Percentiles rank a stretch among this genome's conserved stretches.
These are phyloP conservation scores for Oreotrochilus melanogaster DNA, from an alignment of 2,113 vertebrate genomes.

Conservation along the genomic window DNA sequence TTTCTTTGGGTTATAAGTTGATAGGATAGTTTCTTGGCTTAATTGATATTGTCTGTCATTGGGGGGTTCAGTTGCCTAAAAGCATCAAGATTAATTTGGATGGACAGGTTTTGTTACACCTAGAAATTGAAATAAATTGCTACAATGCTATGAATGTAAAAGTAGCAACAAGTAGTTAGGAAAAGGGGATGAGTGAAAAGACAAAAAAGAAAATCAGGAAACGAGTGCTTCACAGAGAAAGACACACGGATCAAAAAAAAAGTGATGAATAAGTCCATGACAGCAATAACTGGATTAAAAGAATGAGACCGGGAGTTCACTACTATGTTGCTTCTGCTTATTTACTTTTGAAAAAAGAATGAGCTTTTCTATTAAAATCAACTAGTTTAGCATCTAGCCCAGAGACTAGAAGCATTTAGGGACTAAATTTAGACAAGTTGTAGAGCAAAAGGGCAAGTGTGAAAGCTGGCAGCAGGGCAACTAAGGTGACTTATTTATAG, in stretches of 20 bases:
- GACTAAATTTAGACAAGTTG: neutral
- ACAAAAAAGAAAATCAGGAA: neutral
- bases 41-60: slow-evolving; percentile 4
- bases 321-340: neutral
- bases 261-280: neutral
- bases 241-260: neutral
- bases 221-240: neutral
- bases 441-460: neutral
- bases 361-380: neutral
- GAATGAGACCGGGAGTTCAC: neutral
- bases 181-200: neutral
- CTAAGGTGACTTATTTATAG: neutral
- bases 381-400: neutral
- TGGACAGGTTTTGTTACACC: neutral
- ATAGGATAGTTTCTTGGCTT: neutral
- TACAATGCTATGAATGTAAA: neutral
- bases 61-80: neutral
- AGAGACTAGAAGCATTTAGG: neutral
- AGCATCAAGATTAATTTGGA: neutral
- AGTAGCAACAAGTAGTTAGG: neutral
- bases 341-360: neutral
- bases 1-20: neutral
- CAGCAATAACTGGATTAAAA: neutral
- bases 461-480: neutral
- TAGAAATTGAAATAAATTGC: slow-evolving; percentile 34